A percentile compares a stretch with the other conserved stretches of the same genome.
These are phyloP conservation scores for Himalopsyche anomala DNA, from an alignment of 2,888 invertebrate species.

Conservation along the genomic window DNA sequence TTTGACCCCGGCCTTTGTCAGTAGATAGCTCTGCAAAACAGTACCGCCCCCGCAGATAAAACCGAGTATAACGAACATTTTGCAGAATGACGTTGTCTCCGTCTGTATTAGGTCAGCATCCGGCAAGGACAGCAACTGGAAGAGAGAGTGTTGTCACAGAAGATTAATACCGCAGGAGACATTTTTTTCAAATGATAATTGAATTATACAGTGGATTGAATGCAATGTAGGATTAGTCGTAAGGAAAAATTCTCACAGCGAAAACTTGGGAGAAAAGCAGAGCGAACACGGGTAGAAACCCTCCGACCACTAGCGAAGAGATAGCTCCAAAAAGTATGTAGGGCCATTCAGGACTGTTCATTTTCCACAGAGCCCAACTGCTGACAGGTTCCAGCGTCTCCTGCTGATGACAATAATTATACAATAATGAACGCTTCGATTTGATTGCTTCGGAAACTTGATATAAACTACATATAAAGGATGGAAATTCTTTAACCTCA, in stretches of 20 bases:
- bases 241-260: slow-evolving; percentile 71
- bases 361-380: slow-evolving; percentile 76
- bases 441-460: no score
- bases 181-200: no score
- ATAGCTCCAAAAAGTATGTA: slow-evolving; percentile 77
- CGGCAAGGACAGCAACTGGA: slow-evolving; percentile 74
- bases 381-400: slow-evolving; percentile 69
- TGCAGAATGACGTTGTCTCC: slow-evolving; percentile 79
- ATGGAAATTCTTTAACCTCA: slow-evolving; percentile 67
- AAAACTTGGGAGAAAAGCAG: slow-evolving; percentile 82
- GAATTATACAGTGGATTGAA: no score
- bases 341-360: slow-evolving; percentile 81
- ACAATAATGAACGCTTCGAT: no score
- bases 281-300: slow-evolving; percentile 82
- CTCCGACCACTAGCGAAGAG: slow-evolving; percentile 80
- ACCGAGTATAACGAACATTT: slow-evolving; percentile 83
- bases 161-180: no score
- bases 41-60: slow-evolving; percentile 80
- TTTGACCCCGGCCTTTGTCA: slow-evolving; percentile 87
- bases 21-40: slow-evolving; percentile 78
- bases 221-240: no score
- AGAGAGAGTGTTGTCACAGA: slow-evolving; percentile 39
- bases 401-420: slow-evolving; percentile 65
- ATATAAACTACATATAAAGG: no score
- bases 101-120: slow-evolving; percentile 75